phyloP scores from a whole-genome alignment of 1,140 invertebrate species.

The Dinothrombium tinctorium region DNA sequence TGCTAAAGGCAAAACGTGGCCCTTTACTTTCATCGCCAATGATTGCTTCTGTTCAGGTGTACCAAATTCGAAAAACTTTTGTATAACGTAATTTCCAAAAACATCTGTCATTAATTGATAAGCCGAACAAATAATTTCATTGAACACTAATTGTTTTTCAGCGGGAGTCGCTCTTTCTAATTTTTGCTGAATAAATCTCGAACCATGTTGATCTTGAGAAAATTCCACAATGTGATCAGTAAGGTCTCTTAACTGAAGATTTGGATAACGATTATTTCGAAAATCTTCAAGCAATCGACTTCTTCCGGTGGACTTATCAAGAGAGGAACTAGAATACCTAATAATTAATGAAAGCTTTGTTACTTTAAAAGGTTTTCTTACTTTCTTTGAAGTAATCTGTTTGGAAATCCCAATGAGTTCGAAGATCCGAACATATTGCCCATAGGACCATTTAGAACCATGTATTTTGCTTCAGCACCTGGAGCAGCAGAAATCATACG shows the following conservation, averaged over 20 bases:
- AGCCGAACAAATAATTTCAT: slow-evolving; percentile 77
- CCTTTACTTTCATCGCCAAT: slow-evolving; percentile 65
- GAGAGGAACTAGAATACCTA: slow-evolving; percentile 5
- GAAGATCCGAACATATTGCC: background rate
- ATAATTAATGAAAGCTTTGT: background rate
- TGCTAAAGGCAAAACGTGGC: slow-evolving; percentile 82
- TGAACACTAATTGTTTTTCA: slow-evolving; percentile 96
- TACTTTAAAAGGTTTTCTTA: too few relatives aligned
- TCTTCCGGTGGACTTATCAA: slow-evolving; percentile 33
- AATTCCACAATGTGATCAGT: slow-evolving; percentile 90
- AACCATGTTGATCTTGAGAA: slow-evolving; percentile 98
- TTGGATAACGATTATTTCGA: slow-evolving; percentile 55
- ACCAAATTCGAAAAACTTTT: slow-evolving; percentile 99
- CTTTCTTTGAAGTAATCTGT: slow-evolving; percentile 1
- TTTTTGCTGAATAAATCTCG: slow-evolving; percentile 98
- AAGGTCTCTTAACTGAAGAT: slow-evolving; percentile 72
- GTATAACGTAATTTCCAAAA: slow-evolving; percentile 99
- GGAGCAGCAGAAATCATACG: slow-evolving; percentile 51
- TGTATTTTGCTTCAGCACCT: slow-evolving; percentile 57
- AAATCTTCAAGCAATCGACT: slow-evolving; percentile 83
- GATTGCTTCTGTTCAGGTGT: slow-evolving; percentile 90
- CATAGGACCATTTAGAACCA: slow-evolving; percentile 37
- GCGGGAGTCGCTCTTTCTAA: slow-evolving; percentile 75
- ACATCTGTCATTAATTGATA: slow-evolving; percentile 99
- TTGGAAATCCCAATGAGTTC: background rate